phyloP scores from a whole-genome alignment of 2,888 invertebrate genomes.

The Dascillus cervinus region DNA sequence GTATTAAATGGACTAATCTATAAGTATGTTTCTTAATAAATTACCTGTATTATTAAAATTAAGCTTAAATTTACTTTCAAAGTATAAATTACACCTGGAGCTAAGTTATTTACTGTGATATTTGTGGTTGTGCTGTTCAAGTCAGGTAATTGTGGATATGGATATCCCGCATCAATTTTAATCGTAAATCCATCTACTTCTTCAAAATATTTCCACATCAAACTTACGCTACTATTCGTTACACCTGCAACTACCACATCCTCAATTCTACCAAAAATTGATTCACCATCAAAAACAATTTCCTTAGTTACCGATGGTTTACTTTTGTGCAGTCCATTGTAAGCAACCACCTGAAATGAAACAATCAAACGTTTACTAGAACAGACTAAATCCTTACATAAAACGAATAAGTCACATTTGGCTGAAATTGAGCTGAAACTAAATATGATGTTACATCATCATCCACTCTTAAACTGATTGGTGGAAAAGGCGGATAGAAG shows the following conservation, averaged over 20 bases:
- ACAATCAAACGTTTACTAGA: not conserved
- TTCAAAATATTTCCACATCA: constrained; percentile 52
- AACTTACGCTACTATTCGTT: constrained; percentile 46
- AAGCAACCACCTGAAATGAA: constrained; percentile 53
- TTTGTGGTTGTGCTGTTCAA: constrained; percentile 42
- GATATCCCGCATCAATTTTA: constrained; percentile 38
- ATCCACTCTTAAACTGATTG: constrained; percentile 41
- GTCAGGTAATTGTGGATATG: constrained; percentile 49
- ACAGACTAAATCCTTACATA: too few species aligned
- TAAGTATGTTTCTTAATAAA: constrained; percentile 26
- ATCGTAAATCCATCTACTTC: constrained; percentile 32
- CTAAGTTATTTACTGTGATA: constrained; percentile 38
- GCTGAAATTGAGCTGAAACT: constrained; percentile 49
- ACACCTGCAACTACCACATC: constrained; percentile 46
- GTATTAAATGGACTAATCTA: constrained; percentile 57
- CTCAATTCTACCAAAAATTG: constrained; percentile 54
- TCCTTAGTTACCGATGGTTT: constrained; percentile 50
- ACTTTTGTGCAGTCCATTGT: constrained; percentile 55
- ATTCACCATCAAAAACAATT: constrained; percentile 57
- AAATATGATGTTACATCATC: constrained; percentile 46
- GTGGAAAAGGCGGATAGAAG: constrained; percentile 57
- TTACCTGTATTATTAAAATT: too few species aligned
- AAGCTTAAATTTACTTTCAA: constrained; percentile 49
- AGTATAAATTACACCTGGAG: constrained; percentile 45
- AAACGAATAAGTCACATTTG: constrained; percentile 59